These are phyloP conservation scores for Spheniscus humboldti DNA, from an alignment of 2,797 vertebrate genomes.

Conservation along the genomic window DNA sequence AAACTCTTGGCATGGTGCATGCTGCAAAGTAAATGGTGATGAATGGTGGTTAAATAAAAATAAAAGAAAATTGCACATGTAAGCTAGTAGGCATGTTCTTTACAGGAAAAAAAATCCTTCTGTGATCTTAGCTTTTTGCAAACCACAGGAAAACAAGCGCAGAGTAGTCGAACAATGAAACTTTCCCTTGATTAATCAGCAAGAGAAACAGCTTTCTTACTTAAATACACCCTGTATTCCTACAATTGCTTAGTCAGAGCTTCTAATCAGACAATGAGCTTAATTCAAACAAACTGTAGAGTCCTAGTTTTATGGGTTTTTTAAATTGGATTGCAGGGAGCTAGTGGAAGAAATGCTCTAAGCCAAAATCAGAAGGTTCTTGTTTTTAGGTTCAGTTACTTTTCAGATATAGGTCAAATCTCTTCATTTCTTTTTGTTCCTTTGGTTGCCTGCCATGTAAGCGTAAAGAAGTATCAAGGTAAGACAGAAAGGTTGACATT, in stretches of 20 bases:
- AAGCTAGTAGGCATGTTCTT: not conserved
- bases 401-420: not conserved
- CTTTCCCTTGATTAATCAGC: not conserved
- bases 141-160: not conserved
- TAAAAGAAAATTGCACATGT: not conserved
- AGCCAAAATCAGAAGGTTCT: not conserved
- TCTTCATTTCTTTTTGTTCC: not conserved
- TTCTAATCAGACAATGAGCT: not conserved
- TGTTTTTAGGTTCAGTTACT: not conserved
- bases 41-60: not conserved
- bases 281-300: not conserved
- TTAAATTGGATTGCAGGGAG: not conserved
- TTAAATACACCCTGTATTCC: not conserved
- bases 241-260: not conserved
- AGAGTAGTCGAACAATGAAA: not conserved
- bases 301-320: not conserved
- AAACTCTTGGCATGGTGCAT: not conserved
- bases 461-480: not conserved
- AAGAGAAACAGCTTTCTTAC: not conserved
- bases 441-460: not conserved
- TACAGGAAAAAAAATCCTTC: not conserved
- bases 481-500: not conserved
- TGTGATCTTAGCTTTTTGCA: not conserved
- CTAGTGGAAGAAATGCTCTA: not conserved
- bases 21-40: not conserved